Evolutionary conservation across 2,888 invertebrate genomes (phyloP).

Genomic region (Malacosoma neustria): DNA sequence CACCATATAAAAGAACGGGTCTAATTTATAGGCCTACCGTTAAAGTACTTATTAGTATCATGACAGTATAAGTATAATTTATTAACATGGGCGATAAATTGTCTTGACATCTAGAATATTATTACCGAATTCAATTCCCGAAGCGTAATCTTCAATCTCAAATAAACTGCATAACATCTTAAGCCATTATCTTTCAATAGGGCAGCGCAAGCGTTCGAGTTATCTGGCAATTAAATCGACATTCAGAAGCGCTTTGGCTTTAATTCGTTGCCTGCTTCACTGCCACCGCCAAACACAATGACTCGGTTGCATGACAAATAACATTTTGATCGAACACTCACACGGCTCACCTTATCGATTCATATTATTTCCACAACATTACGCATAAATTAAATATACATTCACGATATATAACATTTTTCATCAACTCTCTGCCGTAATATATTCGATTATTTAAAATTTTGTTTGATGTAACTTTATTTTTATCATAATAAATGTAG

Average conservation of each 20-base stretch:
- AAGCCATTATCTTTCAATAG: constrained; percentile 66
- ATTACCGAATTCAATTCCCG: constrained; percentile 3
- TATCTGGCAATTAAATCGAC: constrained; percentile 74
- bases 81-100: not conserved
- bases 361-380: not conserved
- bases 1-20: too few relatives aligned
- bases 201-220: constrained; percentile 55
- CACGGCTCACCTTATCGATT: constrained; percentile 15
- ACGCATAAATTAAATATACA: not conserved
- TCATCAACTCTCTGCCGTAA: not conserved
- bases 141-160: constrained; percentile 43
- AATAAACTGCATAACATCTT: constrained; percentile 61
- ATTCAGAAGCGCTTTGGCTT: constrained; percentile 67
- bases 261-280: constrained; percentile 60
- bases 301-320: constrained; percentile 70
- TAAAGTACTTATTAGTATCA: too few relatives aligned
- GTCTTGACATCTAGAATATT: not conserved
- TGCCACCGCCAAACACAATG: constrained; percentile 65
- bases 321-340: constrained; percentile 66
- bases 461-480: not conserved
- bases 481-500: not conserved
- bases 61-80: too few relatives aligned
- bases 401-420: not conserved
- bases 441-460: not conserved
- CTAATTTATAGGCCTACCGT: too few relatives aligned